Conservation (phyloP, 2,888 invertebrate species). For the Xanthorhoe designata region DNA sequence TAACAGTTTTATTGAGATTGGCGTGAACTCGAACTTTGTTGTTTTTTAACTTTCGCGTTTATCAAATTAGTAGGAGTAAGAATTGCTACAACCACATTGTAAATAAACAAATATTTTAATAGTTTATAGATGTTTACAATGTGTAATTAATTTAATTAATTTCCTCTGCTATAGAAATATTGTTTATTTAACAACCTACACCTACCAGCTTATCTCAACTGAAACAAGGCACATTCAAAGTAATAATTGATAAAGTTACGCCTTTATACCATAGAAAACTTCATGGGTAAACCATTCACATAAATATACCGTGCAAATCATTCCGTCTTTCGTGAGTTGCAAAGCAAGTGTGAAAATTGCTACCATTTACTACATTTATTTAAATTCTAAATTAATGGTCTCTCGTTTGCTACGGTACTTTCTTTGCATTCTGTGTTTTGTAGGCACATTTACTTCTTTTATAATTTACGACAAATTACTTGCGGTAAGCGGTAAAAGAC, state of each 20-base stretch:
- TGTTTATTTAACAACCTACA: not conserved
- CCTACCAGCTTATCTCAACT: not conserved
- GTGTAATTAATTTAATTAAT: not conserved
- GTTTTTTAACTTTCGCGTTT: too few species aligned
- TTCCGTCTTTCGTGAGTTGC: not conserved
- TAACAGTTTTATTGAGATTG: constrained; percentile 16
- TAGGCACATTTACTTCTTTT: not conserved
- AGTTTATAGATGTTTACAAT: too few species aligned
- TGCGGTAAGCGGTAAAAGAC: not conserved
- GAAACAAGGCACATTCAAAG: not conserved
- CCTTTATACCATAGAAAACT: not conserved
- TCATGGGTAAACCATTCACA: not conserved
- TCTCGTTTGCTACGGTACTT: not conserved
- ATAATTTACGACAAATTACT: not conserved
- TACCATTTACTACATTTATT: not conserved
- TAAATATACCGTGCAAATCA: not conserved
- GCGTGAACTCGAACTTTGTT: not conserved
- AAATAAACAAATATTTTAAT: too few species aligned
- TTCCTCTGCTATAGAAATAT: not conserved
- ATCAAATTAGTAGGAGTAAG: too few species aligned
- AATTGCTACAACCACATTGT: too few species aligned
- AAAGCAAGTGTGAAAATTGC: not conserved
- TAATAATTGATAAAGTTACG: not conserved
- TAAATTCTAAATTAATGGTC: not conserved
- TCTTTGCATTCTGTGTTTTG: not conserved